Percentiles rank a stretch among this genome's conserved stretches.
These are phyloP conservation scores for Zapornia atra DNA, from an alignment of 2,113 vertebrate species.

Conservation along the genomic window DNA sequence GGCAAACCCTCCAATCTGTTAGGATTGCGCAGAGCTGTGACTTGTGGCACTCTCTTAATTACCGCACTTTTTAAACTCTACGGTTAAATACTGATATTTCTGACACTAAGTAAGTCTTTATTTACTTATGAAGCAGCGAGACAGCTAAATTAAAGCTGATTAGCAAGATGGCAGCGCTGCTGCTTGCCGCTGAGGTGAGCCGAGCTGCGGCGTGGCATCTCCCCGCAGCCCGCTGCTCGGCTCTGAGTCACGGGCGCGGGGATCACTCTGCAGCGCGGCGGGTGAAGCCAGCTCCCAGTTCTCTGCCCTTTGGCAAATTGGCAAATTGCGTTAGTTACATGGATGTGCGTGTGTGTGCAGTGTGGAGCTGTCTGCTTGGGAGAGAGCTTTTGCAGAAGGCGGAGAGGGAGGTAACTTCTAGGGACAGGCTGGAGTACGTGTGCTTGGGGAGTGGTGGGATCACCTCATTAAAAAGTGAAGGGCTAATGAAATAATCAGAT, in stretches of 20 bases:
- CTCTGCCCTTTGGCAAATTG: constrained; percentile 88
- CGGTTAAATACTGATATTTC: constrained; percentile 47
- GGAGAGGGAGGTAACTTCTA: constrained; percentile 82
- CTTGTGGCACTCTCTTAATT: constrained; percentile 72
- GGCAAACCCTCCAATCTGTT: constrained; percentile 85
- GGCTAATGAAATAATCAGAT: constrained; percentile 66
- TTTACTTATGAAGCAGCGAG: constrained; percentile 75
- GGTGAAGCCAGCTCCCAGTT: constrained; percentile 75
- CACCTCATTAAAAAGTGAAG: constrained; percentile 52
- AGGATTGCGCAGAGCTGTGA: constrained; percentile 75
- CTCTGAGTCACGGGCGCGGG: constrained; percentile 29
- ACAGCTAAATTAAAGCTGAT: constrained; percentile 79
- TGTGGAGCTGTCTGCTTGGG: constrained; percentile 82
- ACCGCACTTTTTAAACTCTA: constrained; percentile 60
- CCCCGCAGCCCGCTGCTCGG: constrained; percentile 18
- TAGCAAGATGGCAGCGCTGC: constrained; percentile 67
- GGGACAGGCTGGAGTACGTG: constrained; percentile 66
- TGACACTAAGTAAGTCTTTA: constrained; percentile 74
- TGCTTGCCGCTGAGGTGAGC: constrained; percentile 61
- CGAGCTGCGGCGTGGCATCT: constrained; percentile 45
- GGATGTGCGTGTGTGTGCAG: constrained; percentile 79
- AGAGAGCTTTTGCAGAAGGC: constrained; percentile 82
- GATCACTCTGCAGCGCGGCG: constrained; percentile 59
- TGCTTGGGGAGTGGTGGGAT: constrained; percentile 30
- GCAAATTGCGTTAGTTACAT: constrained; percentile 88